phyloP scores from a whole-genome alignment of 2,113 vertebrate species.

The Phycodurus eques region DNA sequence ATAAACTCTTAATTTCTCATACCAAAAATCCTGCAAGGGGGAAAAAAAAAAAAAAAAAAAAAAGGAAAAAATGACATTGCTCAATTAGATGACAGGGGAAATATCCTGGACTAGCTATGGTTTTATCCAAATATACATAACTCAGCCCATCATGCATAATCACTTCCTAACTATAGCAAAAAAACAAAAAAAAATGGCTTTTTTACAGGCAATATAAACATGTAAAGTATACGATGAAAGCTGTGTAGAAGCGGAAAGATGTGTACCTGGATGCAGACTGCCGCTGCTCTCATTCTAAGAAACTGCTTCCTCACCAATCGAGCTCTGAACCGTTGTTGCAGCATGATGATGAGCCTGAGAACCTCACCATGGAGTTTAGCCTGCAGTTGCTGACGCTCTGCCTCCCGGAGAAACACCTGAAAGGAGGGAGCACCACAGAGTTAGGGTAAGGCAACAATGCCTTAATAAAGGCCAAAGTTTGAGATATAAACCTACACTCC shows the following conservation, averaged over 20 bases:
- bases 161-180: not conserved
- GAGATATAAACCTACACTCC: constrained; percentile 14
- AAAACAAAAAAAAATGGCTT: not conserved
- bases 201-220: not conserved
- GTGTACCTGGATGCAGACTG: constrained; percentile 82
- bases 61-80: not conserved
- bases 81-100: not conserved
- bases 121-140: not conserved
- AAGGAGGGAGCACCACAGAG: constrained; percentile 20
- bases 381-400: constrained; percentile 84
- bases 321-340: constrained; percentile 85
- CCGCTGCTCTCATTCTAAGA: constrained; percentile 79
- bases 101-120: not conserved
- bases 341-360: constrained; percentile 78
- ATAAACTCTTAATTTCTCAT: not conserved
- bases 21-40: not conserved
- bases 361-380: constrained; percentile 88
- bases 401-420: constrained; percentile 92
- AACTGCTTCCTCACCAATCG: constrained; percentile 83
- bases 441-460: constrained; percentile 7
- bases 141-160: not conserved
- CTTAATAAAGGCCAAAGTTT: constrained; percentile 9
- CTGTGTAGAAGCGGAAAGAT: not conserved
- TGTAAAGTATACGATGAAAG: not conserved
- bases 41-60: not conserved